Conservation (phyloP, 2,797 vertebrate genomes). For the Pogonophryne albipinna region DNA sequence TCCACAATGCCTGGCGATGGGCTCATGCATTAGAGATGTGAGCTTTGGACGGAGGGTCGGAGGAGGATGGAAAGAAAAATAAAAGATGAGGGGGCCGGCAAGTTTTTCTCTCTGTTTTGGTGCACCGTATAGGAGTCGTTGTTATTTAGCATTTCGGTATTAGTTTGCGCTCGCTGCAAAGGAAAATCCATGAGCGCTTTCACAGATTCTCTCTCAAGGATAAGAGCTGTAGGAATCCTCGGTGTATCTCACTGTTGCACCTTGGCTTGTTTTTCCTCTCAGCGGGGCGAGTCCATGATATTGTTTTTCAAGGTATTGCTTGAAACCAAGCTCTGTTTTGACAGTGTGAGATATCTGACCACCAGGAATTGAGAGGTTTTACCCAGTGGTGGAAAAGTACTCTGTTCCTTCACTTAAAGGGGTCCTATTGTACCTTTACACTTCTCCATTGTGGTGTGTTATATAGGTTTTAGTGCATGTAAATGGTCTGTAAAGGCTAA, state of each 20-base stretch:
- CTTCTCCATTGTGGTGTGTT: no score
- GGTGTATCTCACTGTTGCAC: constrained; percentile 42
- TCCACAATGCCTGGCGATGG: constrained; percentile 78
- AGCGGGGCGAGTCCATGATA: constrained; percentile 38
- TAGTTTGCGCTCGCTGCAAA: constrained; percentile 42
- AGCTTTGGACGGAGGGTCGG: constrained; percentile 54
- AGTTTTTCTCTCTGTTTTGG: constrained; percentile 64
- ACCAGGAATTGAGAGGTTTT: constrained; percentile 19
- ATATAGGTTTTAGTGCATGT: no score
- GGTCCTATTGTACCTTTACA: no score
- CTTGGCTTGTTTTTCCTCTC: constrained; percentile 67
- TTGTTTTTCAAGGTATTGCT: constrained; percentile 44
- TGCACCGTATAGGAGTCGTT: constrained; percentile 59
- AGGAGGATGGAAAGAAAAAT: constrained; percentile 63
- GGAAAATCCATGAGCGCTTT: constrained; percentile 56
- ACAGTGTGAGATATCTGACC: constrained; percentile 48
- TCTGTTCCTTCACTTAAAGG: no score
- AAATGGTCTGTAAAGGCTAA: no score
- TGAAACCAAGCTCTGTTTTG: constrained; percentile 33
- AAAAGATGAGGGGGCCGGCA: constrained; percentile 43
- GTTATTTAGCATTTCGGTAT: constrained; percentile 71
- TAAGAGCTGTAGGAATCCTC: constrained; percentile 52
- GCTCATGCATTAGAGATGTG: constrained; percentile 86
- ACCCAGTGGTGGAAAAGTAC: no score
- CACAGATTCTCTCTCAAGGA: constrained; percentile 61